A percentile compares a stretch with the other conserved stretches of the same genome.
phyloP scores from a whole-genome alignment of 2,113 vertebrate species.

The Heterocephalus glaber region DNA sequence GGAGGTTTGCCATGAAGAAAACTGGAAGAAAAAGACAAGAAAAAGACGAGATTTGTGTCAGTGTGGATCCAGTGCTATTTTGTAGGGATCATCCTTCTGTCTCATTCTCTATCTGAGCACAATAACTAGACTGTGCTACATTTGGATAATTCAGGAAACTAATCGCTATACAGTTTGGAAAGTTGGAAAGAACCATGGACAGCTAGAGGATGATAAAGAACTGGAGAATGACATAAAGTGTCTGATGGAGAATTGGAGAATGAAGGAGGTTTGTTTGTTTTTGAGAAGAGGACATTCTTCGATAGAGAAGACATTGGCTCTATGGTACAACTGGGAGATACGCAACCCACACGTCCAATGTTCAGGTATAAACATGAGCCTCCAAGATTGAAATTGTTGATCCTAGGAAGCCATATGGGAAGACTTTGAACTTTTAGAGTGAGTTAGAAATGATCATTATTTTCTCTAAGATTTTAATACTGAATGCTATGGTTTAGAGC shows the following conservation, averaged over 20 bases:
- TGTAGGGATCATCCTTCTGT: neutral
- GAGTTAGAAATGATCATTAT: neutral
- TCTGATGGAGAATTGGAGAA: no score
- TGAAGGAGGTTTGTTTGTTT: neutral
- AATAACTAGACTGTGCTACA: neutral
- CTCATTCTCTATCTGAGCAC: neutral
- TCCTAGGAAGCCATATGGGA: neutral
- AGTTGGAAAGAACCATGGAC: neutral
- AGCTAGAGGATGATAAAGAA: neutral
- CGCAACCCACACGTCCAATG: neutral
- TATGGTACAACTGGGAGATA: neutral
- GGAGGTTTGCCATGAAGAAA: slow-evolving; percentile 4
- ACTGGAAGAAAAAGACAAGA: neutral
- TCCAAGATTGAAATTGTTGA: neutral
- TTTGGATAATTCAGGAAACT: neutral
- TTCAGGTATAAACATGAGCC: neutral
- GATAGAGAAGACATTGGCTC: neutral
- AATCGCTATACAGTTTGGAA: neutral
- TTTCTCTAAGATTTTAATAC: neutral
- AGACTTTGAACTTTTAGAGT: neutral
- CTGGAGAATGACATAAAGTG: neutral
- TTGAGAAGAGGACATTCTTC: neutral
- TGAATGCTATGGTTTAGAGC: neutral
- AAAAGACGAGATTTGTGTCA: neutral
- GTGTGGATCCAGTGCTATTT: neutral